Base-by-base conservation (phyloP, 2,113 vertebrate species). In the Melierax canorus region DNA sequence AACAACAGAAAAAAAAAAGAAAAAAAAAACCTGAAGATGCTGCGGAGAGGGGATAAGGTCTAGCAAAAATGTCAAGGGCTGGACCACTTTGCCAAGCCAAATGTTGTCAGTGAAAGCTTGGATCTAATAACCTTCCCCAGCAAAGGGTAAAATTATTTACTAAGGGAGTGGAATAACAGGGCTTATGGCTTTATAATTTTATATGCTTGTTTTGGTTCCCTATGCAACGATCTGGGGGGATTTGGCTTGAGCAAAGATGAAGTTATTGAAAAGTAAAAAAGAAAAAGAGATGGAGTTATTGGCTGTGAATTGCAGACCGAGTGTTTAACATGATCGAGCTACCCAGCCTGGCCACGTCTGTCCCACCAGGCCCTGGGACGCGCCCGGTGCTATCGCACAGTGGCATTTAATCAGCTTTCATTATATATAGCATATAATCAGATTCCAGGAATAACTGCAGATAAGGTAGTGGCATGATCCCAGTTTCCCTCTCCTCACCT, bases 361-460 rank as follows among this genome's bases (percentile, higher is more conserved):
- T 38, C 22, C 72, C 62, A 12, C 3, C 3, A 27, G 60, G 67
- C 38, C 26, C 30, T 2, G 1, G 46, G 86, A 50, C 29, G 15
- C 6, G 6, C 86, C 75, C 11, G 6, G 41, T 27, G 2, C 79
- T 92, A 79, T 82, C 93, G 2, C 48, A 5, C 50, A 1, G 32
- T 59, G 89, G 93, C 11, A 96, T 96, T 96, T 96, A 94, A 96
- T 95, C 94, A 83, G 82, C 13, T 27, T 56, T 21, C 74, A 72
- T 87, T 90, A 91, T 72, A 84, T 74, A 81, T 38, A 94, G 87
- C 55, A 1, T 2, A 66, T 14, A 18, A 96, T 73, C 93, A 83
- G 97, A 97, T 96, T 95, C 96, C 96, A 71, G 91, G 92, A 96
- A 96, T 96, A 96, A 13, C 92, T 97, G 51, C 38, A 92, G 95